Conservation (phyloP, 2,797 vertebrate genomes). For the Apodemus agrarius region DNA sequence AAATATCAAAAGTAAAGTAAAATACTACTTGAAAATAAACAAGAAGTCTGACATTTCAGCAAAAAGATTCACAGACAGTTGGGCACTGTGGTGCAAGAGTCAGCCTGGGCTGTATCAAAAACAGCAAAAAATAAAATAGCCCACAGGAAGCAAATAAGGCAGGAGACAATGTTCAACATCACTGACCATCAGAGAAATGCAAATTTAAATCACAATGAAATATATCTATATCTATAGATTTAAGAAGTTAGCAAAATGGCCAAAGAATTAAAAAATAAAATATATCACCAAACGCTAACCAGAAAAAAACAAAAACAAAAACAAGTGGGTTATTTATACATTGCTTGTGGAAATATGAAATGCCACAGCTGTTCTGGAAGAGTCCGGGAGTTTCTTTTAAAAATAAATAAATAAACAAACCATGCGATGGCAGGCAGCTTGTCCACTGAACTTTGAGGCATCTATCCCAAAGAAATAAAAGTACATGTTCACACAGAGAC, state of each 20-base stretch:
- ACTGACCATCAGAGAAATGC: neutral
- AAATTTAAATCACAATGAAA: constrained; percentile 1
- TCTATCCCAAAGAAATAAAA: constrained; percentile 6
- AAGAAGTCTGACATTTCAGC: neutral
- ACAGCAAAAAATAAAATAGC: neutral
- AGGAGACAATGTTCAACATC: neutral
- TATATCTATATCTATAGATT: neutral
- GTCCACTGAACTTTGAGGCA: neutral
- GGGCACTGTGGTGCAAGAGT: neutral
- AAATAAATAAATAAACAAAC: neutral
- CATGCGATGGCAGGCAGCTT: neutral
- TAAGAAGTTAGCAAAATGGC: neutral
- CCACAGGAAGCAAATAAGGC: neutral
- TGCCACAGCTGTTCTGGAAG: neutral
- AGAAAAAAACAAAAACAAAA: neutral
- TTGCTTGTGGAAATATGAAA: neutral
- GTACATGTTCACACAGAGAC: neutral
- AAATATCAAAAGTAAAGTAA: neutral
- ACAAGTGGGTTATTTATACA: neutral
- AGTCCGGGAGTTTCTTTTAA: neutral
- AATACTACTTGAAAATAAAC: constrained; percentile 13
- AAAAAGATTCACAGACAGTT: neutral
- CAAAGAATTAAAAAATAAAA: neutral
- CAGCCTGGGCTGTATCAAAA: neutral
- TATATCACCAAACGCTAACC: neutral